Evolutionary conservation across 2,888 invertebrate genomes (phyloP).

Genomic region (Cataglyphis altisquamis): DNA sequence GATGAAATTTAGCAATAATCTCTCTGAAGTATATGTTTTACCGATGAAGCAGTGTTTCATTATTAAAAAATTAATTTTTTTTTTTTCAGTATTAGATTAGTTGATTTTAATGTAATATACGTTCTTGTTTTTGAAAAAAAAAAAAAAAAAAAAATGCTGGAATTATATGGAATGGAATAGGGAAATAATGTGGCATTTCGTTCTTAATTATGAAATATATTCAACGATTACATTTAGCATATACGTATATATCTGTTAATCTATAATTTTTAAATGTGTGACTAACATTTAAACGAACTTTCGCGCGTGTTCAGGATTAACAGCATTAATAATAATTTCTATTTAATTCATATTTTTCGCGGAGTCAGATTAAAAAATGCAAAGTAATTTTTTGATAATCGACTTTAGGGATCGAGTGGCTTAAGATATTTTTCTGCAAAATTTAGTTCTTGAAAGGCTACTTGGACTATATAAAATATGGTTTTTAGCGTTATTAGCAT

Average conservation of each 20-base stretch:
- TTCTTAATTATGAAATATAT: slow-evolving; percentile 3
- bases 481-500: neutral
- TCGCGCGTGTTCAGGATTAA: neutral
- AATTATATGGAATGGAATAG: neutral
- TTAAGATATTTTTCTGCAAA: slow-evolving; percentile 22
- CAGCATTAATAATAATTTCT: slow-evolving; percentile 21
- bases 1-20: neutral
- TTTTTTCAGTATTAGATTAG: neutral
- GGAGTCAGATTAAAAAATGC: slow-evolving; percentile 23
- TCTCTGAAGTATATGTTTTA: neutral
- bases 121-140: neutral
- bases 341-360: slow-evolving; percentile 25
- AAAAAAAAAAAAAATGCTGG: neutral
- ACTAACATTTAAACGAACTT: slow-evolving; percentile 21
- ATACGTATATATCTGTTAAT: neutral
- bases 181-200: neutral
- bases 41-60: neutral
- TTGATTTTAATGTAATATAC: neutral
- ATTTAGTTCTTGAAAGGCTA: slow-evolving; percentile 35
- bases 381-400: slow-evolving; percentile 42
- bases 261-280: neutral
- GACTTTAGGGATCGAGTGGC: slow-evolving; percentile 10
- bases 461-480: slow-evolving; percentile 1
- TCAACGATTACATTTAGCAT: neutral
- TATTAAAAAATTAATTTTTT: slow-evolving; percentile 15